These are phyloP conservation scores for Cyprinella venusta DNA, from an alignment of 2,797 vertebrate species.

Conservation along the genomic window DNA sequence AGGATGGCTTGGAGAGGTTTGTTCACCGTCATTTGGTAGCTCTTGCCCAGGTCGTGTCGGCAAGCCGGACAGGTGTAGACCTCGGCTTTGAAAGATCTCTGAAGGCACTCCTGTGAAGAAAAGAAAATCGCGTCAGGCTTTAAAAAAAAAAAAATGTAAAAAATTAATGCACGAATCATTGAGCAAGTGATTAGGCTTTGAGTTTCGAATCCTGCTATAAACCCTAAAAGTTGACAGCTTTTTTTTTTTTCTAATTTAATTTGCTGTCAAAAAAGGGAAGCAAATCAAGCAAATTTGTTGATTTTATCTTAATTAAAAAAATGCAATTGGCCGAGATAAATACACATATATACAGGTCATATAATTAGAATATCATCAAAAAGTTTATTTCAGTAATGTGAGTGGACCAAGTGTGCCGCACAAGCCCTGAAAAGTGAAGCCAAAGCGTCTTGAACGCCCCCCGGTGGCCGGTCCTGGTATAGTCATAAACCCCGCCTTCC, in stretches of 20 bases:
- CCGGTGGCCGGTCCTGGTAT: too few relatives aligned
- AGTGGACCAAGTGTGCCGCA: too few relatives aligned
- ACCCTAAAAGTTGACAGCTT: background rate
- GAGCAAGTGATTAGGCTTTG: too few relatives aligned
- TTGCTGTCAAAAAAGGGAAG: background rate
- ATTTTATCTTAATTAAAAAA: background rate
- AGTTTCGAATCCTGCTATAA: too few relatives aligned
- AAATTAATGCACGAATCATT: background rate
- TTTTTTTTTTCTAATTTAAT: background rate
- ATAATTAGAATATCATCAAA: too few relatives aligned
- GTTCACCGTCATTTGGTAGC: constrained; percentile 87
- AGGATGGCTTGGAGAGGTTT: constrained; percentile 87
- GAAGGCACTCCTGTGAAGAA: constrained; percentile 88
- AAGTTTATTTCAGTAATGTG: too few relatives aligned
- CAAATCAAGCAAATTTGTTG: background rate
- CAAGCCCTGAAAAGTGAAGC: too few relatives aligned
- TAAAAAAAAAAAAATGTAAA: too few relatives aligned
- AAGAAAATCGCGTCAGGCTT: background rate
- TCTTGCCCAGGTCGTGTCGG: constrained; percentile 89
- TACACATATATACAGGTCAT: too few relatives aligned
- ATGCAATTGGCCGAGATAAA: too few relatives aligned
- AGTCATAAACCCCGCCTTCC: too few relatives aligned
- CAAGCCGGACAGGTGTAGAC: constrained; percentile 96
- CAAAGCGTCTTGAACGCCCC: too few relatives aligned
- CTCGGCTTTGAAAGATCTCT: constrained; percentile 92